Evolutionary conservation across 2,113 vertebrate species (phyloP), one percentile per base, ranked within the genome.

Genomic region (Canis aureus): DNA sequence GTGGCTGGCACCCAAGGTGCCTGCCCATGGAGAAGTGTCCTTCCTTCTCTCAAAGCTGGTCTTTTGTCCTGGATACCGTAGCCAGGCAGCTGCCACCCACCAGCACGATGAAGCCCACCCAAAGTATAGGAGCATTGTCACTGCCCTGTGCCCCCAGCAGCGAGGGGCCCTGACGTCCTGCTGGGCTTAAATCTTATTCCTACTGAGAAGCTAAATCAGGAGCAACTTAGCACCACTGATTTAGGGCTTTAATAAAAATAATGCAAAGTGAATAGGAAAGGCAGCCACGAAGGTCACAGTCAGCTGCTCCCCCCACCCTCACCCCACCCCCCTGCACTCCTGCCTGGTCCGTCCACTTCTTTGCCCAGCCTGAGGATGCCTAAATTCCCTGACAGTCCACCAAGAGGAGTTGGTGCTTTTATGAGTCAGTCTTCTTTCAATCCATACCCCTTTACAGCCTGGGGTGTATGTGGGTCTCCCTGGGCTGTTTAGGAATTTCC

Each of bases 181-280:
- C 89, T 81, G 74, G 16, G 69, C 93, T 90, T 87, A 91, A 89
- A 87, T 89, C 43, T 97, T 94, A 55, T n/a, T 84, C 82, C 80
- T 23, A 43, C 35, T 13, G 73, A 93, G 89, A 73, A 93, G 59
- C 85, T 95, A 91, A 96, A 83, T 91, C 81, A 59, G 91, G 91
- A 94, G 29, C 88, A 81, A 55, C 59, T 97, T 91, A 95, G 89
- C n/a, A 62, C 38, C 51, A 2, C 71, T 93, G 94, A 96, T 83
- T 87, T 94, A 96, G 69, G 38, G 53, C 82, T 96, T 91, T 95
- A 95, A 95, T 93, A 95, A 91, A 95, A 91, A 67, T 71, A 73
- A 92, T 29, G 51, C 51, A 78, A 86, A 96, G 57, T 20, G 12
- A 15, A 27, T 2, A 13, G 29, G 64, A 76, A 76, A 76, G 85